These are phyloP conservation scores for Thinocorus orbignyianus DNA, from an alignment of 2,113 vertebrate species.

Conservation along the genomic window DNA sequence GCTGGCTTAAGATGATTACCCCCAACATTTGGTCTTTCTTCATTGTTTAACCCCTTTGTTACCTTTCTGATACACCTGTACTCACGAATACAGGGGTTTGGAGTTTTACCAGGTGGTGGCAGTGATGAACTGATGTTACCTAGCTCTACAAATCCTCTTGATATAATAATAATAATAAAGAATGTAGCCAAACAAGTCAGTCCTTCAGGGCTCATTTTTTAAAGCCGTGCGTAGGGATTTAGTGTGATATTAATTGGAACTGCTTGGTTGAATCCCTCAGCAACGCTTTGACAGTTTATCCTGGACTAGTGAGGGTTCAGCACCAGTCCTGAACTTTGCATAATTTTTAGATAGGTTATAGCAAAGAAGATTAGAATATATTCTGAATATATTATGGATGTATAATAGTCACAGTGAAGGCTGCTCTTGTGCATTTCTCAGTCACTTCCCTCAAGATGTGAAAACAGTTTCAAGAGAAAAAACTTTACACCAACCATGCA, in stretches of 20 bases:
- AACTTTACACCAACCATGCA: background rate
- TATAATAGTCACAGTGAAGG: background rate
- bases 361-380: constrained; percentile 1
- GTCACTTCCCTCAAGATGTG: background rate
- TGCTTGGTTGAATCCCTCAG: constrained; percentile 18
- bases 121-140: constrained; percentile 52
- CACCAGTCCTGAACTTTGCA: background rate
- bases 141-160: background rate
- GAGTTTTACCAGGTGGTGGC: constrained; percentile 59
- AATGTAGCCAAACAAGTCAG: constrained; percentile 52
- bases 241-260: constrained; percentile 13
- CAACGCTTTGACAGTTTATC: background rate
- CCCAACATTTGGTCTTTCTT: background rate
- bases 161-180: constrained; percentile 22
- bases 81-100: accelerated
- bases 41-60: background rate
- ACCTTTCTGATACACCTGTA: background rate
- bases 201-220: constrained; percentile 41
- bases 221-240: constrained; percentile 25
- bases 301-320: background rate
- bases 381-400: background rate
- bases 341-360: background rate
- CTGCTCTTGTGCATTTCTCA: background rate
- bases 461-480: constrained; percentile 1
- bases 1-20: background rate